A percentile compares a stretch with the other conserved stretches of the same genome.
phyloP scores from a whole-genome alignment of 2,797 vertebrate genomes.

The Pipistrellus nathusii region DNA sequence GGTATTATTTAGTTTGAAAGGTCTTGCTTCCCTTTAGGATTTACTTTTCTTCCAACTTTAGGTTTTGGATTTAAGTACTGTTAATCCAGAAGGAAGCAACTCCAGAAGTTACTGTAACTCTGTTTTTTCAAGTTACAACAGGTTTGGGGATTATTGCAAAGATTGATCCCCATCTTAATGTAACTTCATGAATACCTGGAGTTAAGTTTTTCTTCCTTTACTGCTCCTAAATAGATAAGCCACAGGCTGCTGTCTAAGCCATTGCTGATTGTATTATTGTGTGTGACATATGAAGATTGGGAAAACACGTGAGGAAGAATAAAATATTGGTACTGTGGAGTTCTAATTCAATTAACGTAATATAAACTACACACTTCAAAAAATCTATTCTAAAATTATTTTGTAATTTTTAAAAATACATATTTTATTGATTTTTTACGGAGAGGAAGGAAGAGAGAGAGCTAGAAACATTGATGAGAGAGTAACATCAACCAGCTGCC shows the following conservation, averaged over 20 bases:
- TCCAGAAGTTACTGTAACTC: background rate
- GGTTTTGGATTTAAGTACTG: conserved; percentile 37
- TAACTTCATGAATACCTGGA: background rate
- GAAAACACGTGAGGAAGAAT: conserved; percentile 39
- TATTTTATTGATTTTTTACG: no score
- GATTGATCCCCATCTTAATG: background rate
- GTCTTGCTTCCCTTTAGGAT: background rate
- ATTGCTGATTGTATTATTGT: background rate
- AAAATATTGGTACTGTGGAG: conserved; percentile 29
- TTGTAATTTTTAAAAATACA: background rate
- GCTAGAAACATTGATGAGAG: no score
- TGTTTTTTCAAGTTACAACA: background rate
- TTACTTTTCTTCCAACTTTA: background rate
- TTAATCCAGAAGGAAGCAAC: background rate
- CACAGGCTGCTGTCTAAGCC: background rate
- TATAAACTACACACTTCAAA: background rate
- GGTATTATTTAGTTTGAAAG: background rate
- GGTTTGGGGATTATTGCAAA: background rate
- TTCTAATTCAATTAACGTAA: conserved; percentile 36
- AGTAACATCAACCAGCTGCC: no score
- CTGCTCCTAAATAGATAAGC: background rate
- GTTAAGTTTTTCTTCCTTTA: background rate
- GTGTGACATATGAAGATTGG: background rate
- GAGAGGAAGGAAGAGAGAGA: no score
- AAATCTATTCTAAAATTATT: conserved; percentile 28